Evolutionary conservation across 2,113 vertebrate species (phyloP).

Genomic region (Ammodramus savannarum): DNA sequence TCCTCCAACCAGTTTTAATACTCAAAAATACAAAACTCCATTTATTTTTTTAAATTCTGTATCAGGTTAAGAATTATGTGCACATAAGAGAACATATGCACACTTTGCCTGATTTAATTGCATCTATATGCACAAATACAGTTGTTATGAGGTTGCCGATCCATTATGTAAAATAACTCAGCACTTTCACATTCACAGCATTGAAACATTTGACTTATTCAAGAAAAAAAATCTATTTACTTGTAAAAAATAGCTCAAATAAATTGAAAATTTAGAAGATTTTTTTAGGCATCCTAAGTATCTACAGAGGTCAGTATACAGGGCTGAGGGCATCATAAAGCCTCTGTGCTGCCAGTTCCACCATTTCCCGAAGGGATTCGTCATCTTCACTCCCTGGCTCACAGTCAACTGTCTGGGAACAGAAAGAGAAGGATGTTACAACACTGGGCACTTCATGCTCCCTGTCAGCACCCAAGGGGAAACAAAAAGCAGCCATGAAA

Average conservation of each 20-base stretch:
- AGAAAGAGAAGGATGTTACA: neutral
- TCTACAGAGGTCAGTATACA: conserved; percentile 67
- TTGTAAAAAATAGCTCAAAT: conserved; percentile 8
- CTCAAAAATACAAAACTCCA: neutral
- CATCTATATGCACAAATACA: neutral
- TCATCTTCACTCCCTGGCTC: conserved; percentile 85
- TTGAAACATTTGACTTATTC: neutral
- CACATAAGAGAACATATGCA: neutral
- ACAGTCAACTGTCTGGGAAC: conserved; percentile 79
- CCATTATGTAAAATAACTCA: neutral
- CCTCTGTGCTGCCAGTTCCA: conserved; percentile 86
- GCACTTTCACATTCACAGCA: neutral
- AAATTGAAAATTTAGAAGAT: neutral
- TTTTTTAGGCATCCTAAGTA: neutral
- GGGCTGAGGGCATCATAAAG: conserved; percentile 89
- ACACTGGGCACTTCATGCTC: neutral
- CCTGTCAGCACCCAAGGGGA: neutral
- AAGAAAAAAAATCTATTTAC: neutral
- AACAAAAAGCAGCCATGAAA: neutral
- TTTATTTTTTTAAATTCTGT: neutral
- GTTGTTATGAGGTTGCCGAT: neutral
- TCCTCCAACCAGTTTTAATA: neutral
- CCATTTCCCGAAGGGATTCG: conserved; percentile 87
- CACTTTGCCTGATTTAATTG: neutral
- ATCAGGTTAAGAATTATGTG: neutral